Conservation (phyloP, 2,113 vertebrate genomes). For the Seriola quinqueradiata region DNA sequence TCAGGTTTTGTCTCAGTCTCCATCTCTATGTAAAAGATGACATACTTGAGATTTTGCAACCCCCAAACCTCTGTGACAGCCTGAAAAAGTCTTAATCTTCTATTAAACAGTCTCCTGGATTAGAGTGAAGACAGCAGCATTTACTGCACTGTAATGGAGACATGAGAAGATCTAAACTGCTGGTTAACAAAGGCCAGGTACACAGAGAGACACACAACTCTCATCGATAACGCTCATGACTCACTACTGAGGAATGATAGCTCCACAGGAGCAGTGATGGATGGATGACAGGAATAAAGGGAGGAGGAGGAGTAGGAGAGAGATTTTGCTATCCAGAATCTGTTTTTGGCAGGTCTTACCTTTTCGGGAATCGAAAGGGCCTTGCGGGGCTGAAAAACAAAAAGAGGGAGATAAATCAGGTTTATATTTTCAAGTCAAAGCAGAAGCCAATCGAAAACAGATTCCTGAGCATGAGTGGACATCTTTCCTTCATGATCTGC, state of each 20-base stretch:
- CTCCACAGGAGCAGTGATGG: slow-evolving; percentile 57
- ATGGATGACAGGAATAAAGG: slow-evolving; percentile 61
- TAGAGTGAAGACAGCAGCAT: slow-evolving; percentile 7
- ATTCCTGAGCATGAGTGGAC: slow-evolving; percentile 25
- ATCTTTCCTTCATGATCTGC: slow-evolving; percentile 44
- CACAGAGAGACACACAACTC: slow-evolving; percentile 38
- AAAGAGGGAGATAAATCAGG: slow-evolving; percentile 72
- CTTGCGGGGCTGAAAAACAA: slow-evolving; percentile 88
- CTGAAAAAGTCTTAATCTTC: not conserved
- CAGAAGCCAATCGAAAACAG: slow-evolving; percentile 64
- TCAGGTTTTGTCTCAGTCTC: not conserved
- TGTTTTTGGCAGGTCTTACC: slow-evolving; percentile 85
- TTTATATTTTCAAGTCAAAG: slow-evolving; percentile 68
- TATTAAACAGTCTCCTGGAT: slow-evolving; percentile 23
- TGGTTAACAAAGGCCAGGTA: slow-evolving; percentile 52
- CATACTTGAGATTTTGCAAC: not conserved
- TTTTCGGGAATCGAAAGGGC: slow-evolving; percentile 95
- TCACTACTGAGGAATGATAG: slow-evolving; percentile 77
- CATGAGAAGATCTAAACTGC: slow-evolving; percentile 18
- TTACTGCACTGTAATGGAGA: not conserved
- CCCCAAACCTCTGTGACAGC: slow-evolving; percentile 9
- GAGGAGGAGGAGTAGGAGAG: slow-evolving; percentile 19
- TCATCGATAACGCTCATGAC: slow-evolving; percentile 64
- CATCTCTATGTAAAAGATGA: not conserved
- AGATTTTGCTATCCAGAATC: slow-evolving; percentile 41